Percentiles rank a stretch among this genome's conserved stretches.
These are phyloP conservation scores for Oreochromis spilurus DNA, from an alignment of 2,113 vertebrate genomes.

Conservation along the genomic window DNA sequence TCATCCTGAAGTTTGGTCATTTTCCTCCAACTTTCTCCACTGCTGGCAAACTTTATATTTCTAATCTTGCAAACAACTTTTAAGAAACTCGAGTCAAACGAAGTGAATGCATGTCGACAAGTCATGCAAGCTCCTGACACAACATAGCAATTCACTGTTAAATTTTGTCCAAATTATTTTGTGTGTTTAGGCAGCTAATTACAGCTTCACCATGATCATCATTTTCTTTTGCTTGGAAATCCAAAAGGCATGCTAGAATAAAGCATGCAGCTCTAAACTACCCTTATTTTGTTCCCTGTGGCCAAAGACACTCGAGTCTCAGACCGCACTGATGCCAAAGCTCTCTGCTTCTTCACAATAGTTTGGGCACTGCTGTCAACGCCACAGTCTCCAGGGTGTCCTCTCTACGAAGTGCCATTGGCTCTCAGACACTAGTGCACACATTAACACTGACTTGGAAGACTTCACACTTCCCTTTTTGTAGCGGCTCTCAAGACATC, in stretches of 20 bases:
- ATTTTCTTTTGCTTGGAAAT: background rate
- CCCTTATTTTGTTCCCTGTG: background rate
- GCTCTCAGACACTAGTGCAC: conserved; percentile 8
- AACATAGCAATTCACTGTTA: background rate
- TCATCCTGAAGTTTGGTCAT: background rate
- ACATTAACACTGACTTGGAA: conserved; percentile 30
- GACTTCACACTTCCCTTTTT: conserved; percentile 38
- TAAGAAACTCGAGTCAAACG: background rate
- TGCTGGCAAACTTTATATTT: background rate
- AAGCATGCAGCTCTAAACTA: background rate
- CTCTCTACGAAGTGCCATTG: background rate
- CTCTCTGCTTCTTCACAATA: background rate
- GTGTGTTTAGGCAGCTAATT: background rate
- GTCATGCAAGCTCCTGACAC: background rate
- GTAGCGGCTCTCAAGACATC: conserved; percentile 26
- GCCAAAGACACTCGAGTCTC: background rate
- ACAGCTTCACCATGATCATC: background rate
- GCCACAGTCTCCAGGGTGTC: conserved; percentile 11
- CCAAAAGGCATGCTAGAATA: background rate
- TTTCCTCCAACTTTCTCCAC: conserved; percentile 27
- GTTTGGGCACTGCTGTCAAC: conserved; percentile 27
- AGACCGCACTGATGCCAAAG: conserved; percentile 1
- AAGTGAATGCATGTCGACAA: background rate
- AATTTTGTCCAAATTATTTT: background rate
- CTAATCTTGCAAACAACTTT: background rate